Percentiles rank a stretch among this genome's conserved stretches.
phyloP scores from a whole-genome alignment of 1,140 invertebrate genomes.

The Trichogramma pretiosum region DNA sequence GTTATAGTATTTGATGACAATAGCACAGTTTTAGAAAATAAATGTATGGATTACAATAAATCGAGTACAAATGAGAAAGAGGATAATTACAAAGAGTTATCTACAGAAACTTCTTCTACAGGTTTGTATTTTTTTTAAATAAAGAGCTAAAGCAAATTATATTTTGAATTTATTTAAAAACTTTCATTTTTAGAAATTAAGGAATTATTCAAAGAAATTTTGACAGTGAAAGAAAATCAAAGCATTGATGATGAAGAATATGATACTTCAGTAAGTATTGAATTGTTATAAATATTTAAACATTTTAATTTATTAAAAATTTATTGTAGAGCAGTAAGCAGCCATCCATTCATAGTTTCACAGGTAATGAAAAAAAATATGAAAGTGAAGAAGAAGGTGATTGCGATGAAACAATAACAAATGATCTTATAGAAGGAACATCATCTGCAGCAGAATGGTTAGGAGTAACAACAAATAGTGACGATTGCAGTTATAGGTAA shows the following conservation, averaged over 20 bases:
- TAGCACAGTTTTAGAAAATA: too few relatives aligned
- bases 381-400: slow-evolving; percentile 55
- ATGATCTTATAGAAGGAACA: slow-evolving; percentile 48
- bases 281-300: neutral
- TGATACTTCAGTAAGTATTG: slow-evolving; percentile 25
- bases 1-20: too few relatives aligned
- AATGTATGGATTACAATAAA: too few relatives aligned
- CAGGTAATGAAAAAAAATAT: slow-evolving; percentile 34
- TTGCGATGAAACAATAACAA: slow-evolving; percentile 45
- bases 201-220: too few relatives aligned
- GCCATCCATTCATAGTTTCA: slow-evolving; percentile 23
- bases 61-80: too few relatives aligned
- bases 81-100: too few relatives aligned
- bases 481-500: slow-evolving; percentile 68
- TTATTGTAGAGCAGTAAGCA: slow-evolving; percentile 28
- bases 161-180: too few relatives aligned
- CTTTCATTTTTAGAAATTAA: too few relatives aligned
- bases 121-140: too few relatives aligned
- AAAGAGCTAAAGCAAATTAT: too few relatives aligned
- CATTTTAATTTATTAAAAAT: slow-evolving; percentile 22
- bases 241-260: slow-evolving; percentile 26
- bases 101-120: too few relatives aligned
- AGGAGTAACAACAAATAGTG: slow-evolving; percentile 76
- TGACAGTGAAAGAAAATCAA: slow-evolving; percentile 27
- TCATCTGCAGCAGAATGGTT: slow-evolving; percentile 74